These are phyloP conservation scores for Samia ricini DNA, from an alignment of 1,140 invertebrate species.

Conservation along the genomic window DNA sequence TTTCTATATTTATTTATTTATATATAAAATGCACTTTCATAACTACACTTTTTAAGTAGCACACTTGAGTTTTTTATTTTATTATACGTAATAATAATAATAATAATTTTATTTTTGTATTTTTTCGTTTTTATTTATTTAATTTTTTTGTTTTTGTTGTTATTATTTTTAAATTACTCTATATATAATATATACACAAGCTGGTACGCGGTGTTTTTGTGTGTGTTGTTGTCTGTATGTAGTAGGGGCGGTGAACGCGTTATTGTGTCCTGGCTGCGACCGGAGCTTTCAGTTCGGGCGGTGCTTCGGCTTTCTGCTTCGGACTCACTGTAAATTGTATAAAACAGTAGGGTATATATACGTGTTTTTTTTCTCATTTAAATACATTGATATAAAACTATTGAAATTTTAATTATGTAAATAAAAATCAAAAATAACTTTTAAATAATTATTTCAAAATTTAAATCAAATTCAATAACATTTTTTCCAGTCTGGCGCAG, in stretches of 20 bases:
- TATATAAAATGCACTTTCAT: neutral
- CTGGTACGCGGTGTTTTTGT: slow-evolving; percentile 21
- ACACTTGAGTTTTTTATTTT: neutral
- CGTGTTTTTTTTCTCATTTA: no score
- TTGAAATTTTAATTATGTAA: no score
- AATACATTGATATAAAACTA: no score
- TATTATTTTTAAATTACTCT: neutral
- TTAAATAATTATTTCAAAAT: no score
- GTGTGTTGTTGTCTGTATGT: no score
- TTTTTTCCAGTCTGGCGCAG: no score
- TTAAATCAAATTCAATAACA: no score
- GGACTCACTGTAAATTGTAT: slow-evolving; percentile 31
- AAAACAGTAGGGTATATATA: neutral
- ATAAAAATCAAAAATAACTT: no score
- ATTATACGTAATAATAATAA: neutral
- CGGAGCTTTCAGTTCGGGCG: slow-evolving; percentile 27
- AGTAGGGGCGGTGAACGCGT: neutral
- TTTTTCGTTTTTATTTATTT: neutral
- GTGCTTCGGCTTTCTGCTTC: slow-evolving; percentile 38
- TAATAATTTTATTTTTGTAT: neutral
- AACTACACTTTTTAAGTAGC: slow-evolving; percentile 1
- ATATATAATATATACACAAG: slow-evolving; percentile 20
- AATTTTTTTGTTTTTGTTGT: neutral
- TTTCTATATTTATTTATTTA: neutral
- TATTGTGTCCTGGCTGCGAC: slow-evolving; percentile 44